Base-by-base conservation (phyloP, 2,113 vertebrate species). In the Archilochus colubris region DNA sequence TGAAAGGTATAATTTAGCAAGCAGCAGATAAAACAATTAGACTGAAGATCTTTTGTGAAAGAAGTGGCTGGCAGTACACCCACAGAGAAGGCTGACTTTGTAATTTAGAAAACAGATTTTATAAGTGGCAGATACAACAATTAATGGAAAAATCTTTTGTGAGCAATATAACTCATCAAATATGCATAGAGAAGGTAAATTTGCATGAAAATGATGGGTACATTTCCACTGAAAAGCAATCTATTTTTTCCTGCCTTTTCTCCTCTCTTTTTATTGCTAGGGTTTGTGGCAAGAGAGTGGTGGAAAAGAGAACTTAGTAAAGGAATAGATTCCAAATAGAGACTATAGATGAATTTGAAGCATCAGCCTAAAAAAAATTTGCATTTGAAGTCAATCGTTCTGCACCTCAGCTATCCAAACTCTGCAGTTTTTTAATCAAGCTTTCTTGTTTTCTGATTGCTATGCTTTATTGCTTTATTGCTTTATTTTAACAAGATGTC, bases 1-100 rank as follows among this genome's bases (percentile, higher is more conserved):
- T 72, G 91, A 95, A 97, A 98, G 91, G 80, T 97, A 95, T 97
- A 97, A 97, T 97, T 98, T 96, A 97, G 91, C 88, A 95, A 97
- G 95, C 70, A 91, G 75, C 78, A 97, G 94, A 98, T 97, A 97
- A 97, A 97, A 96, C 95, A 97, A 97, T 97, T 97, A 97, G 93
- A 86, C 80, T 91, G 94, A 96, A 97, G 89, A 95, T 97, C 89
- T 93, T 97, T 96, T 95, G 75, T 96, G 87, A 94, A 96, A 94
- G 74, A 96, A 97, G 82, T 90, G 73, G 33, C 57, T 96, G 93
- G 76, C 50, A 91, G 92, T 50, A 84, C 67, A 89, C 91, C 75
- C 76, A 2, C 78, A 89, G 88, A 7, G 79, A 95, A 97, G 55
- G 79, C 78, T 97, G 97, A 97, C 96, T 97, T 97, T 57, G 38